These are phyloP conservation scores for Lophotriccus pileatus DNA, from an alignment of 2,797 vertebrate genomes.

Conservation along the genomic window DNA sequence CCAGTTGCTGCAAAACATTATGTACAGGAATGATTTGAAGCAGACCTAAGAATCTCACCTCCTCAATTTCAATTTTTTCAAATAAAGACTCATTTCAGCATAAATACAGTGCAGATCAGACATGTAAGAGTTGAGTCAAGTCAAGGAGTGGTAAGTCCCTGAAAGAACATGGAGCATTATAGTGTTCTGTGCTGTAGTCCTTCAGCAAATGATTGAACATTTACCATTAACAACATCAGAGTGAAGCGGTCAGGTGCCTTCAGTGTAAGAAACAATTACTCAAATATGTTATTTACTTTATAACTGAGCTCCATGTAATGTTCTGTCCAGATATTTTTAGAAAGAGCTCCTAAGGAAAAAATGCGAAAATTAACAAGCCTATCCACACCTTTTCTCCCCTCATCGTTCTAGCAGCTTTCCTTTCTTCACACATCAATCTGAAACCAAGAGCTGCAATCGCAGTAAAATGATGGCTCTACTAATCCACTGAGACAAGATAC, in stretches of 20 bases:
- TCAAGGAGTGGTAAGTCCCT: background rate
- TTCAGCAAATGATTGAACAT: background rate
- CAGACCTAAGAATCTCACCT: background rate
- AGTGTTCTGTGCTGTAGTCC: background rate
- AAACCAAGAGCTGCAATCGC: background rate
- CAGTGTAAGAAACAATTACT: background rate
- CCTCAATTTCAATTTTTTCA: background rate
- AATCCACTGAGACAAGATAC: background rate
- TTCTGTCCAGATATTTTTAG: background rate
- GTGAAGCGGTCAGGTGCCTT: background rate
- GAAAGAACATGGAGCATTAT: background rate
- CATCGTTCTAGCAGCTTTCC: background rate
- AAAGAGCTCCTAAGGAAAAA: background rate
- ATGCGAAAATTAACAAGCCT: slow-evolving; percentile 5
- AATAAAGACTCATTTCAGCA: background rate
- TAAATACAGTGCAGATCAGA: background rate
- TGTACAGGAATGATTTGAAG: background rate
- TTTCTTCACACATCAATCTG: background rate
- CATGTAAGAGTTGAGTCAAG: background rate
- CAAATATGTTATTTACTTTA: background rate
- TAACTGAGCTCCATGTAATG: background rate
- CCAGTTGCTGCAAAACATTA: background rate
- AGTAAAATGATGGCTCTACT: background rate
- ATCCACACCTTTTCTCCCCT: background rate
- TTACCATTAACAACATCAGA: background rate